Evolutionary conservation across 2,113 vertebrate genomes (phyloP).

Genomic region (Rhabdornis inornatus): DNA sequence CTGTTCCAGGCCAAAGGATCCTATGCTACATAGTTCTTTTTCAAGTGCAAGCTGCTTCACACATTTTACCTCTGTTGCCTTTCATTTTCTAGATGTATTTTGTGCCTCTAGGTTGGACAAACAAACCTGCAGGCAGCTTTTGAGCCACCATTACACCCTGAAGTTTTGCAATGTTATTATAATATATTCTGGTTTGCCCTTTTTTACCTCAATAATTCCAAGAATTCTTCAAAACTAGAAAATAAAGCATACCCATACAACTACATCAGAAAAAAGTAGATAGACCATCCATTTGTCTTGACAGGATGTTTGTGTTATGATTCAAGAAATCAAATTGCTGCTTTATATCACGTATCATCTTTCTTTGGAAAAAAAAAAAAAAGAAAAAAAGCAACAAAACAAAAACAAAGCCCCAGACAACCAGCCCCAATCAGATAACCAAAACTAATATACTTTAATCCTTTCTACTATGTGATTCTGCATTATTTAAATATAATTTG

Average conservation of each 20-base stretch:
- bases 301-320: slow-evolving; percentile 39
- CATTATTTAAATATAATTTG: background rate
- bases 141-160: background rate
- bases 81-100: background rate
- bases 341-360: slow-evolving; percentile 6
- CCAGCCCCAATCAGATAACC: background rate
- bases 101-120: background rate
- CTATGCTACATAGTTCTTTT: background rate
- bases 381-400: background rate
- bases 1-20: background rate
- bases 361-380: background rate
- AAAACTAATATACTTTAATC: background rate
- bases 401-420: background rate
- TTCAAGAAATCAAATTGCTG: background rate
- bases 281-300: background rate
- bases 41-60: background rate
- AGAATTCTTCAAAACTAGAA: background rate
- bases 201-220: background rate
- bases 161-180: background rate
- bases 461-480: background rate
- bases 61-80: background rate
- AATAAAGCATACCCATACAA: background rate
- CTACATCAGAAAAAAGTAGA: background rate
- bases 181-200: background rate
- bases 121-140: background rate